A percentile compares a stretch with the other conserved stretches of the same genome.
Evolutionary conservation across 2,797 vertebrate genomes (phyloP).

Genomic region (Tokudaia tokunoshimensis): DNA sequence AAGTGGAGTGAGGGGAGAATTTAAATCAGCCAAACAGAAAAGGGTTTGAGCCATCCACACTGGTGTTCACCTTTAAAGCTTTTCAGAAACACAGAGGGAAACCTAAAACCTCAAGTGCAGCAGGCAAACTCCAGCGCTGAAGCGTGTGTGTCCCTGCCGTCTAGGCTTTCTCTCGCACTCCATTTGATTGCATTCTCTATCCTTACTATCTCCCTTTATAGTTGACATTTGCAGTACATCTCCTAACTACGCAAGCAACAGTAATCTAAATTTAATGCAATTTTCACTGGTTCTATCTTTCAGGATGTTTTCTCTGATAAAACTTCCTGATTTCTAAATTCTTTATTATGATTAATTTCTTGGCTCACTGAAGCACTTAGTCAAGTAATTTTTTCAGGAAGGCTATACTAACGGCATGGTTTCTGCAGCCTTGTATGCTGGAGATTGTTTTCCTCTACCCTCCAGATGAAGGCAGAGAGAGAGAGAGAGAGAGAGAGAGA

Average conservation of each 20-base stretch:
- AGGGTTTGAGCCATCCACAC: neutral
- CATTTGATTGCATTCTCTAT: neutral
- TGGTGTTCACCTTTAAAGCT: neutral
- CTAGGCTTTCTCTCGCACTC: slow-evolving; percentile 7
- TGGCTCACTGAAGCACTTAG: slow-evolving; percentile 79
- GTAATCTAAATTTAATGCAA: slow-evolving; percentile 72
- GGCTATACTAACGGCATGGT: neutral
- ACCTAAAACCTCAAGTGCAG: neutral
- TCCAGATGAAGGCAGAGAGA: neutral
- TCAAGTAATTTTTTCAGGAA: slow-evolving; percentile 64
- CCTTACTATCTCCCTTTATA: slow-evolving; percentile 7
- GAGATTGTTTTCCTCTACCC: slow-evolving; percentile 16
- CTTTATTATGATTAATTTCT: slow-evolving; percentile 79
- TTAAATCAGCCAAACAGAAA: neutral
- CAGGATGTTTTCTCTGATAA: slow-evolving; percentile 75
- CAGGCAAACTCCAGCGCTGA: neutral
- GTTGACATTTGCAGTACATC: slow-evolving; percentile 65
- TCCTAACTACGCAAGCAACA: slow-evolving; percentile 62
- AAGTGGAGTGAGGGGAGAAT: neutral
- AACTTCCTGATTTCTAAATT: slow-evolving; percentile 78
- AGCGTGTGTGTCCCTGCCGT: neutral
- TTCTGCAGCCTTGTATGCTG: neutral
- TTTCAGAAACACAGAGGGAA: neutral
- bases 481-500: neutral
- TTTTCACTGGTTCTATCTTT: slow-evolving; percentile 68